These are phyloP conservation scores for Barbus barbus DNA, from an alignment of 2,113 vertebrate genomes.

Conservation along the genomic window DNA sequence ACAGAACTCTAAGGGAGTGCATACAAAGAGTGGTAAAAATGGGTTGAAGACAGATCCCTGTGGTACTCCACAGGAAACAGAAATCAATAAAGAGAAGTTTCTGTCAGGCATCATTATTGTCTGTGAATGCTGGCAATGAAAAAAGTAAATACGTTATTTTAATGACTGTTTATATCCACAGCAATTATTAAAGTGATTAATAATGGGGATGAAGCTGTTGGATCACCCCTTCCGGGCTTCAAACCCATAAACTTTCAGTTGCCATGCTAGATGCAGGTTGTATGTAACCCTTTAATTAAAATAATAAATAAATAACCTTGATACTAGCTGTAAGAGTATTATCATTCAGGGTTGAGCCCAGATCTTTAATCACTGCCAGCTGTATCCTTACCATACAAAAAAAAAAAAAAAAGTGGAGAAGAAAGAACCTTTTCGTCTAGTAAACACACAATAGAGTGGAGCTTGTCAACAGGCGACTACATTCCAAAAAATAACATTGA, in stretches of 20 bases:
- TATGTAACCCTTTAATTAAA: background rate
- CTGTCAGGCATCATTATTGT: background rate
- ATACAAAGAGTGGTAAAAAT: background rate
- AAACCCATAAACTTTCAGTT: background rate
- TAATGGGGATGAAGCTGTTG: background rate
- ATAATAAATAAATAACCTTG: background rate
- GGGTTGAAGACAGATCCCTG: background rate
- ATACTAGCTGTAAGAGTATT: background rate
- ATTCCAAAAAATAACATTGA: background rate
- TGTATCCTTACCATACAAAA: background rate
- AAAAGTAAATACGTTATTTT: background rate
- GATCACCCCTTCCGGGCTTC: background rate
- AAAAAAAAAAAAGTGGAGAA: background rate
- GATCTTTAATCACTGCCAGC: background rate
- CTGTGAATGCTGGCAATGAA: background rate
- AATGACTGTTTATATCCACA: background rate
- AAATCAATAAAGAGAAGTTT: conserved; percentile 4
- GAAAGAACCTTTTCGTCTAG: background rate
- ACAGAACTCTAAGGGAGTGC: background rate
- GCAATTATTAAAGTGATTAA: background rate
- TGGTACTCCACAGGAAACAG: background rate
- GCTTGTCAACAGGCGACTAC: background rate
- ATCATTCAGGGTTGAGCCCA: background rate
- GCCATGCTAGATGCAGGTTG: background rate
- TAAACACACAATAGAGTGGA: background rate